Evolutionary conservation across 2,888 invertebrate species (phyloP), one percentile per base, ranked within the genome.

Genomic region (Eupithecia centaureata): DNA sequence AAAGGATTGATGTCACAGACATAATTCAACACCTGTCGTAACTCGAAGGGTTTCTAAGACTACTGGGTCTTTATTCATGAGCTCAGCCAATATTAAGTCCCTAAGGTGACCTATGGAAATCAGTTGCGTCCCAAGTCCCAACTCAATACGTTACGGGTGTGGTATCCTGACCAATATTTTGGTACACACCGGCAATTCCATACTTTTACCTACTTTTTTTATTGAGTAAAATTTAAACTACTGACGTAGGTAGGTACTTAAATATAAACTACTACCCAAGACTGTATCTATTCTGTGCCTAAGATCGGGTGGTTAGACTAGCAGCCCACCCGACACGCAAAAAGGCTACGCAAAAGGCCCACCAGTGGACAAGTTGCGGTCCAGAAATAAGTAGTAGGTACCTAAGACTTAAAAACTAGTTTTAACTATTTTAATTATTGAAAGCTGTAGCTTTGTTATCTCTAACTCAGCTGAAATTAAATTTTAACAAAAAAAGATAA

Each of bases 81-180:
- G 63, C 63, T 60, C 69, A 60, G 63, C 69, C 62, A 63, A 66
- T 66, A 66, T 69, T 65, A 63, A 63, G 38, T 35, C 65, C 69
- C 63, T 22, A 52, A 68, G 60, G 60, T 69, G 69, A 66, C 69
- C 65, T 69, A 69, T 66, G 69, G 65, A 65, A 69, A 69, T 66
- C 54, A 59, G 58, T 28, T 42, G 32, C 38, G 65, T 61, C 59
- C 65, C 30, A 61, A 63, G 65, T 61, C 59, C 65, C 30, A 61
- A 63, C 33, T 51, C 60, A 66, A 65, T 69, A 69, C 63, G 47
- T 58, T 32, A 28, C 32, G 12, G n/a, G 18, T 13, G 10, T 1
- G 38, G 54, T 33, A 56, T 56, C 18, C 22, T 57, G 56, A 57
- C 57, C 30, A 33, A 32, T 51, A 35, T 62, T 27, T 62, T n/a